Evolutionary conservation across 2,797 vertebrate species (phyloP).

Genomic region (Poliocrania exsul): DNA sequence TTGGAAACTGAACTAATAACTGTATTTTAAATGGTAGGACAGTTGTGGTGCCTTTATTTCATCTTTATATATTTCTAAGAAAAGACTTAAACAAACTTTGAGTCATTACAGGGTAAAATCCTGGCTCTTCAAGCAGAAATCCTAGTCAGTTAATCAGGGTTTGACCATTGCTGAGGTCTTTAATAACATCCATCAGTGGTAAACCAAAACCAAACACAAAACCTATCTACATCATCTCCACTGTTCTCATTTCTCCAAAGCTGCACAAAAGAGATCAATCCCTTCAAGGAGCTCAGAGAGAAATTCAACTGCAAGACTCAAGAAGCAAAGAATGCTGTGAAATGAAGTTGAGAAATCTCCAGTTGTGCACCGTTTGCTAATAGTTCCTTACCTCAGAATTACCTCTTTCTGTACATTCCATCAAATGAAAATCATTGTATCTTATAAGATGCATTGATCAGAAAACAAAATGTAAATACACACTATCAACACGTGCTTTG

Average conservation of each 20-base stretch:
- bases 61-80: not conserved
- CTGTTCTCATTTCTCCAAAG: not conserved
- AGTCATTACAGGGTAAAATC: not conserved
- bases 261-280: not conserved
- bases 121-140: not conserved
- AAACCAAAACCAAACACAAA: not conserved
- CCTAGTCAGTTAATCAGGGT: not conserved
- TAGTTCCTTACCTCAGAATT: not conserved
- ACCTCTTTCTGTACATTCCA: not conserved
- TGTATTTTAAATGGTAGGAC: not conserved
- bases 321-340: not conserved
- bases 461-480: not conserved
- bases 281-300: not conserved
- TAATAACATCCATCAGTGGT: not conserved
- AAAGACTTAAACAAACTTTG: slow-evolving; percentile 6
- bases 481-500: not conserved
- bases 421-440: not conserved
- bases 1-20: slow-evolving; percentile 12
- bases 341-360: not conserved
- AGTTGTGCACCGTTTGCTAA: not conserved
- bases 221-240: not conserved
- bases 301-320: not conserved
- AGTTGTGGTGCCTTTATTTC: not conserved
- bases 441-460: not conserved
- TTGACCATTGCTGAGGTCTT: not conserved